Base-by-base conservation (phyloP, 1,140 invertebrate genomes). In the Conus betulinus region DNA sequence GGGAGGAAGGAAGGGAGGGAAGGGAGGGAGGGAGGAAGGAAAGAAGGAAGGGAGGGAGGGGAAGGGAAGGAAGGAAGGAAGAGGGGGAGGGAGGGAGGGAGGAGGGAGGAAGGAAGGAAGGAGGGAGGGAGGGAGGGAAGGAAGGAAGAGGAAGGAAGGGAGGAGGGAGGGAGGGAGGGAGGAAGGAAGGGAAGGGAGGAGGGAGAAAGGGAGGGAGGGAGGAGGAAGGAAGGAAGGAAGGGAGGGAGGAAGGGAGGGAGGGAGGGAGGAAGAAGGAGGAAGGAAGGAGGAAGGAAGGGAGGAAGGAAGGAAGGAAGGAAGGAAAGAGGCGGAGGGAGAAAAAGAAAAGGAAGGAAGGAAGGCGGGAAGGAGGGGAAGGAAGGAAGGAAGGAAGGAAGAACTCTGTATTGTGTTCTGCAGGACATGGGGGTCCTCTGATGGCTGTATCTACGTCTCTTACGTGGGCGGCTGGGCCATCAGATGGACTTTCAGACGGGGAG, bases 291-390 rank as follows among this genome's bases (percentile, higher is more conserved):
- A 55, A 51, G 25, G 39, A 76, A 67, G n/a, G 52, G 27, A 39
- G 60, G 87, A 84, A 84, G 51, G 55, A 88, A 57, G 55, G 55
- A 57, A 57, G 13, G 55, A 57, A n/a, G n/a, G n/a, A n/a, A n/a
- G n/a, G 55, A 57, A n/a, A n/a, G n/a, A n/a, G n/a, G n/a, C n/a
- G n/a, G n/a, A n/a, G n/a, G n/a, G n/a, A n/a, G n/a, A n/a, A n/a
- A n/a, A n/a, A n/a, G n/a, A n/a, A n/a, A n/a, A n/a, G 52, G 10
- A n/a, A 55, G 82, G 51, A 51, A 53, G 52, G 13, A 55, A 39
- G 17, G 57, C 7, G 57, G 17, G 57, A n/a, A n/a, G n/a, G n/a
- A n/a, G n/a, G n/a, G n/a, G n/a, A n/a, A n/a, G n/a, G n/a, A n/a
- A n/a, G n/a, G n/a, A n/a, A n/a, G n/a, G n/a, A n/a, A 57, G 55